Conservation (phyloP, 1,140 invertebrate genomes). For the Drosophila kanapiae region DNA sequence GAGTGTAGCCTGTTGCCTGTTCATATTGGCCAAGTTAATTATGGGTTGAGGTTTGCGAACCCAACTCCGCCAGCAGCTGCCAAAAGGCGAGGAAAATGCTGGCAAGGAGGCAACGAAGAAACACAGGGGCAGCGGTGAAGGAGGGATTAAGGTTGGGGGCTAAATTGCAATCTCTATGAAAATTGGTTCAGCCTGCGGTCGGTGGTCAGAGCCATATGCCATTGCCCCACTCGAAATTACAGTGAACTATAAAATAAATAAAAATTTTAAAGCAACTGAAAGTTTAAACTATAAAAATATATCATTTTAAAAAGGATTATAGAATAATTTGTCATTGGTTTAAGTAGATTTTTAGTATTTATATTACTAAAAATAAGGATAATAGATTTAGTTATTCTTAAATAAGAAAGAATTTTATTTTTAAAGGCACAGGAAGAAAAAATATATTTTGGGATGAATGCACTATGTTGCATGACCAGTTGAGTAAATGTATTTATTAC, state of each 20-base stretch:
- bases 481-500: no score
- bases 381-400: no score
- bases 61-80: slow-evolving; percentile 56
- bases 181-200: slow-evolving; percentile 68
- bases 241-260: neutral
- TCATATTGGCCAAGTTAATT: slow-evolving; percentile 75
- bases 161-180: slow-evolving; percentile 67
- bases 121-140: neutral
- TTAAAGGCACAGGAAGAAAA: neutral
- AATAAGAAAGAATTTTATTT: neutral
- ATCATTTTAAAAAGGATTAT: no score
- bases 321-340: neutral
- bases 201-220: slow-evolving; percentile 42
- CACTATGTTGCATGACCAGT: no score
- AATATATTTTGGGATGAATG: no score
- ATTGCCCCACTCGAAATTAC: slow-evolving; percentile 7
- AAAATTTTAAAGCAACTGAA: neutral
- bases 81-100: slow-evolving; percentile 42
- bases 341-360: neutral
- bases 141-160: slow-evolving; percentile 28
- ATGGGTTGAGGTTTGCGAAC: slow-evolving; percentile 83
- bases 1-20: slow-evolving; percentile 59
- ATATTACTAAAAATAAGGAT: neutral
- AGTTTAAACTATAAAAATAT: no score
- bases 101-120: slow-evolving; percentile 6